A percentile compares a stretch with the other conserved stretches of the same genome.
Conservation (phyloP, 2,888 invertebrate species). For the Mesorhabditis spiculigera region DNA sequence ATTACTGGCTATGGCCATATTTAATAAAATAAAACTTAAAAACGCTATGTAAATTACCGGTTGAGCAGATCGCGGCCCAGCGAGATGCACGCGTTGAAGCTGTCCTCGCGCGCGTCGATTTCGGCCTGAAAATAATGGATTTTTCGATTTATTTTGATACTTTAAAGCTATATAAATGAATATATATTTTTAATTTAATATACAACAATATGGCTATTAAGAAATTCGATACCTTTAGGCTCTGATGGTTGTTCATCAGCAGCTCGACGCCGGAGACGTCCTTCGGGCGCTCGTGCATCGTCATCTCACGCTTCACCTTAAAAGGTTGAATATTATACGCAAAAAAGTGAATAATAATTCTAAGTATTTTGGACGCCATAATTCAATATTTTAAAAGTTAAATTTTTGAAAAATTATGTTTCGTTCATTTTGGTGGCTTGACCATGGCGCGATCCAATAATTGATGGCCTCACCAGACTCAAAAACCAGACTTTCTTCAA, state of each 20-base stretch:
- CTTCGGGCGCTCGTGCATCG: constrained; percentile 95
- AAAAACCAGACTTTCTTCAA: no score
- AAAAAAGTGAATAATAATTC: background rate
- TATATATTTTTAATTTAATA: no score
- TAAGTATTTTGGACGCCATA: no score
- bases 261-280: constrained; percentile 86
- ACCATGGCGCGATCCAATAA: no score
- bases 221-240: constrained; percentile 69
- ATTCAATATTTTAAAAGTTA: no score
- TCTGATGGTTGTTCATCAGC: constrained; percentile 99
- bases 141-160: no score
- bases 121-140: constrained; percentile 70
- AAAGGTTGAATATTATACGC: background rate
- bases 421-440: no score
- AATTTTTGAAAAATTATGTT: no score
- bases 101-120: constrained; percentile 96
- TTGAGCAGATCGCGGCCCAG: constrained; percentile 86
- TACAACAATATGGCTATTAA: constrained; percentile 7
- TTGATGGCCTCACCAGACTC: no score
- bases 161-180: no score
- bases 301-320: constrained; percentile 90
- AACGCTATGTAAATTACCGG: constrained; percentile 1
- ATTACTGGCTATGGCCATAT: no score
- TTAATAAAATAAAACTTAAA: no score
- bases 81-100: constrained; percentile 89